Base-by-base conservation (phyloP, 1,140 invertebrate species). In the Bombus polaris region DNA sequence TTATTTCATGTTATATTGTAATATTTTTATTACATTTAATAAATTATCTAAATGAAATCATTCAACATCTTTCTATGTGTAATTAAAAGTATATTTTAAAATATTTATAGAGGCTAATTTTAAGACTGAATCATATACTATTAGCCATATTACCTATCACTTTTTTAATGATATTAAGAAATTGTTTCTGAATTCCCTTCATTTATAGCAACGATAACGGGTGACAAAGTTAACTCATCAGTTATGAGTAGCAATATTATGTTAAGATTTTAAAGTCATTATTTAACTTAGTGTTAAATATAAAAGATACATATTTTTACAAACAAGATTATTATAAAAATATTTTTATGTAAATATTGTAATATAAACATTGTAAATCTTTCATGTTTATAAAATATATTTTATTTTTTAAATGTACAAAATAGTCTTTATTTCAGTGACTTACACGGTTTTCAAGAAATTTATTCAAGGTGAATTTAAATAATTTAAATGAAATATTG, bases 331-430 rank as follows among this genome's bases (percentile, higher is more conserved):
- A 1, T 59, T 13, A 77, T 39, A 77, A 39, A 42, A 62, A 32
- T 62, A 62, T 22, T 42, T 77, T 62, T n/a, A 13, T 42, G 18
- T 15, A 1, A 57, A 3, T 53, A 53, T 37, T 53, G 5, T 35
- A 53, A 44, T 39, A 15, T 32, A 32, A 59, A 39, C 15, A 8
- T 42, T 62, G 15, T 32, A 77, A n/a, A 82, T 62, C 3, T 73
- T 81, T 22, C 3, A 44, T 65, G 3, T 68, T 66, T 68, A 53
- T 75, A 75, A 83, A 83, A 83, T 53, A 77, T 25, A 75, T 37
- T 75, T 75, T 82, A 82, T 66, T 83, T 66, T 83, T 66, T 35
- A 66, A 66, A 57, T 39, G 62, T 73, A 76, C 42, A 83, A 68
- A 83, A 83, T 68, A 76, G 53, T 53, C 28, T 70, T 53, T 37